Percentiles rank a stretch among this genome's conserved stretches.
Conservation (phyloP, 2,797 vertebrate species). For the Hafferia zeledoni region DNA sequence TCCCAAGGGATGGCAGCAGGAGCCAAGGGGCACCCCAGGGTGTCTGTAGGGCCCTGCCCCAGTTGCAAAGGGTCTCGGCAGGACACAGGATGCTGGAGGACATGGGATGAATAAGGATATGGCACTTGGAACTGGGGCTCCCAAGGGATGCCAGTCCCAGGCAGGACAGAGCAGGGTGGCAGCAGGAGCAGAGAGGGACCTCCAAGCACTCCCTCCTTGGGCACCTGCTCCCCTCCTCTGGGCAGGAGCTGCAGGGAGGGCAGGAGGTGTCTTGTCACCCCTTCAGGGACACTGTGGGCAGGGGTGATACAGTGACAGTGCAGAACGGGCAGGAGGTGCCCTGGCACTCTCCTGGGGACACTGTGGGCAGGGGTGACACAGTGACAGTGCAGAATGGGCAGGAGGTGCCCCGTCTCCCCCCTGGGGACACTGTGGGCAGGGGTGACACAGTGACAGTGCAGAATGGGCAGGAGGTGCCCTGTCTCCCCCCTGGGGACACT, state of each 20-base stretch:
- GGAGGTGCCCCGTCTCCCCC: background rate
- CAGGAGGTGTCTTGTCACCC: background rate
- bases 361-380: background rate
- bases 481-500: background rate
- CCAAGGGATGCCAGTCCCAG: too few species aligned
- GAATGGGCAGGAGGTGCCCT: background rate
- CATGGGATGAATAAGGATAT: fast-evolving
- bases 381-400: background rate
- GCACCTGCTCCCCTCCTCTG: background rate
- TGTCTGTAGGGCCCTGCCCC: background rate
- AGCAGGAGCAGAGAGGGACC: background rate
- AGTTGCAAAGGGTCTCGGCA: background rate
- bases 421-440: background rate
- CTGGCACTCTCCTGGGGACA: background rate
- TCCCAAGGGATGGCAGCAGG: background rate
- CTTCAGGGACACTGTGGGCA: background rate
- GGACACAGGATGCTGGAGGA: background rate
- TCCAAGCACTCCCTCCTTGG: background rate
- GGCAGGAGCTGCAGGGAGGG: background rate
- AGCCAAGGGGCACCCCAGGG: background rate
- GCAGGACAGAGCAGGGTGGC: background rate
- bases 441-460: background rate
- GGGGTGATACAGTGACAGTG: background rate
- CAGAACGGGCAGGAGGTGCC: background rate
- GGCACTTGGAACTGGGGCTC: background rate